A percentile compares a stretch with the other conserved stretches of the same genome.
phyloP scores from a whole-genome alignment of 92 coral and sea anemone species.

The Zoanthus solanderi region DNA sequence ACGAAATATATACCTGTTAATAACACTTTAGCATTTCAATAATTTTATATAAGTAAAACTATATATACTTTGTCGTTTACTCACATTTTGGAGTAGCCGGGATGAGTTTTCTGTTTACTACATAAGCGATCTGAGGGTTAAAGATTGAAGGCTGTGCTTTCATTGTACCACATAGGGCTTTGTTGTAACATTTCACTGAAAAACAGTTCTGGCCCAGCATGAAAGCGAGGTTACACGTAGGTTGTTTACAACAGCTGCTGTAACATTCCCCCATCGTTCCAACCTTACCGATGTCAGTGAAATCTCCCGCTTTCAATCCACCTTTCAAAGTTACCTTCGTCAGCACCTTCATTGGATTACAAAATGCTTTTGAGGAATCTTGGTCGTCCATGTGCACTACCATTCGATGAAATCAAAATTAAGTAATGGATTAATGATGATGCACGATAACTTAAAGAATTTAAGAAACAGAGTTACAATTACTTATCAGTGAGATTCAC shows the following conservation, averaged over 20 bases:
- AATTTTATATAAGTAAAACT: too few relatives aligned
- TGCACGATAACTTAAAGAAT: too few relatives aligned
- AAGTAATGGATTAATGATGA: neutral
- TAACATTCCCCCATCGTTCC: conserved; percentile 95
- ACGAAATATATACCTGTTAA: too few relatives aligned
- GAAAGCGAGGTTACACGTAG: conserved; percentile 92
- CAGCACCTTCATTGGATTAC: conserved; percentile 84
- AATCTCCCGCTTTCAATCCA: conserved; percentile 97
- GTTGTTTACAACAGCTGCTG: conserved; percentile 87
- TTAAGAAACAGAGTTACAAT: too few relatives aligned
- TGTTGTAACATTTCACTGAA: conserved; percentile 91
- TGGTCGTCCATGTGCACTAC: conserved; percentile 84
- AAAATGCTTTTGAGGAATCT: conserved; percentile 61
- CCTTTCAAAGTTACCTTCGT: conserved; percentile 97
- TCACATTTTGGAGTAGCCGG: conserved; percentile 30
- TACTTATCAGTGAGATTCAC: too few relatives aligned
- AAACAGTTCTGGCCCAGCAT: conserved; percentile 99
- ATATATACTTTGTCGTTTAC: neutral
- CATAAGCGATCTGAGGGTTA: conserved; percentile 99
- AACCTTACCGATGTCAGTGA: conserved; percentile 98
- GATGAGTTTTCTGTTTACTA: conserved; percentile 74
- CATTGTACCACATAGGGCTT: conserved; percentile 89
- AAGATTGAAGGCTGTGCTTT: conserved; percentile 98
- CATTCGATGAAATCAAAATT: neutral
- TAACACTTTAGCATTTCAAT: too few relatives aligned